Percentiles rank a stretch among this genome's conserved stretches.
phyloP scores from a whole-genome alignment of 2,888 invertebrate species.

The Tipula helvola region DNA sequence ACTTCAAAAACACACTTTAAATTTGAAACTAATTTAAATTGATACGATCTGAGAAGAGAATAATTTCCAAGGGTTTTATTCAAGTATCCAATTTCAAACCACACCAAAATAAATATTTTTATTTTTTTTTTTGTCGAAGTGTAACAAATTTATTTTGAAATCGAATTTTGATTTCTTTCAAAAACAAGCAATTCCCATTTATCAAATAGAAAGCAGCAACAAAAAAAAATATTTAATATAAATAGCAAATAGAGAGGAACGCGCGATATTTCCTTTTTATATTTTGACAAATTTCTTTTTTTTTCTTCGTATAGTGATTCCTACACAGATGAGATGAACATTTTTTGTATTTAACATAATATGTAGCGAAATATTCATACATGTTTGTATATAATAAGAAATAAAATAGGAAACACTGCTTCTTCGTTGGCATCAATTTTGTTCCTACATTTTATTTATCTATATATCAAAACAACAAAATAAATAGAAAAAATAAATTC shows the following conservation, averaged over 20 bases:
- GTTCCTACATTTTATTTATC: not conserved
- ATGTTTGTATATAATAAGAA: not conserved
- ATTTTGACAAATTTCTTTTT: conserved; percentile 7
- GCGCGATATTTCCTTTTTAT: not conserved
- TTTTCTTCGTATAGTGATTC: not conserved
- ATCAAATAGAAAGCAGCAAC: not conserved
- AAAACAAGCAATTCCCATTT: conserved; percentile 6
- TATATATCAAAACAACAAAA: not conserved
- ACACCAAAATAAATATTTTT: not conserved
- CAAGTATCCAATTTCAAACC: not conserved
- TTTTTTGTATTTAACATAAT: not conserved
- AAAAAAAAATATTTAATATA: not conserved
- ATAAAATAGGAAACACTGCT: not conserved
- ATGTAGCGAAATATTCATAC: not conserved
- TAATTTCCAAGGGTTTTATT: not conserved
- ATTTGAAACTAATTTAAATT: not conserved
- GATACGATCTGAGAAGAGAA: not conserved
- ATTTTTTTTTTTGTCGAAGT: not conserved
- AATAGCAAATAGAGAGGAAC: not conserved
- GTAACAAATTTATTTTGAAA: conserved; percentile 8
- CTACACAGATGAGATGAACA: not conserved
- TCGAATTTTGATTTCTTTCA: conserved; percentile 7
- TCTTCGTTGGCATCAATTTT: not conserved
- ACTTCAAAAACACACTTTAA: not conserved
- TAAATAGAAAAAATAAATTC: not conserved